phyloP scores from a whole-genome alignment of 30 jellyfish, hydroid and myxozoan genomes.

The Cassiopea xamachana region DNA sequence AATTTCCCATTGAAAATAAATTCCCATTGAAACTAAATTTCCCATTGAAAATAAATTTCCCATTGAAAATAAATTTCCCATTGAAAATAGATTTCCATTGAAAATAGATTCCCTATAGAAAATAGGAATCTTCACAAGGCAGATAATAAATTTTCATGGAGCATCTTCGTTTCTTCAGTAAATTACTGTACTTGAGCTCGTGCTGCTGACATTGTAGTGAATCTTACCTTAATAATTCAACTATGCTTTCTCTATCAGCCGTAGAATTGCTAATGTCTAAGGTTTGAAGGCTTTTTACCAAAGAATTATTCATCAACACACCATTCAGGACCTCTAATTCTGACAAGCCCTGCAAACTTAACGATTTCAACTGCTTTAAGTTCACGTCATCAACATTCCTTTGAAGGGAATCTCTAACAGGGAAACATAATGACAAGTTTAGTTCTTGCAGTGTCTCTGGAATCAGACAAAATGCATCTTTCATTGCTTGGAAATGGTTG shows the following conservation, averaged over 20 bases:
- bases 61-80: too few relatives aligned
- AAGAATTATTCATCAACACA: background rate
- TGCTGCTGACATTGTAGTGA: too few relatives aligned
- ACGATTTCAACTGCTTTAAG: background rate
- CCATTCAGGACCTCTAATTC: background rate
- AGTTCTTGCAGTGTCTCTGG: conserved; percentile 11
- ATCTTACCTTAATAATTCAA: background rate
- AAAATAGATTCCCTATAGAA: too few relatives aligned
- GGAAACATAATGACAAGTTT: conserved; percentile 25
- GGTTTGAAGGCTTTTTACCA: background rate
- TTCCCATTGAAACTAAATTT: too few relatives aligned
- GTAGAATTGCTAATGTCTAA: conserved; percentile 5
- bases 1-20: too few relatives aligned
- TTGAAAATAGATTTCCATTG: too few relatives aligned
- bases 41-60: too few relatives aligned
- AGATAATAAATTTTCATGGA: too few relatives aligned
- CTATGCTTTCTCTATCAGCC: background rate
- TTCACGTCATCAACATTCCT: background rate
- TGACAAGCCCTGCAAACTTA: background rate
- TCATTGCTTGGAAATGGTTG: conserved; percentile 6
- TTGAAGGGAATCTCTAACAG: background rate
- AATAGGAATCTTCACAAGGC: too few relatives aligned
- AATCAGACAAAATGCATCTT: background rate
- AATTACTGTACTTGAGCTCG: too few relatives aligned
- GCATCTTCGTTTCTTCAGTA: too few relatives aligned